Percentiles rank a stretch among this genome's conserved stretches.
These are phyloP conservation scores for Glossophaga mutica DNA, from an alignment of 2,797 vertebrate species.

Conservation along the genomic window DNA sequence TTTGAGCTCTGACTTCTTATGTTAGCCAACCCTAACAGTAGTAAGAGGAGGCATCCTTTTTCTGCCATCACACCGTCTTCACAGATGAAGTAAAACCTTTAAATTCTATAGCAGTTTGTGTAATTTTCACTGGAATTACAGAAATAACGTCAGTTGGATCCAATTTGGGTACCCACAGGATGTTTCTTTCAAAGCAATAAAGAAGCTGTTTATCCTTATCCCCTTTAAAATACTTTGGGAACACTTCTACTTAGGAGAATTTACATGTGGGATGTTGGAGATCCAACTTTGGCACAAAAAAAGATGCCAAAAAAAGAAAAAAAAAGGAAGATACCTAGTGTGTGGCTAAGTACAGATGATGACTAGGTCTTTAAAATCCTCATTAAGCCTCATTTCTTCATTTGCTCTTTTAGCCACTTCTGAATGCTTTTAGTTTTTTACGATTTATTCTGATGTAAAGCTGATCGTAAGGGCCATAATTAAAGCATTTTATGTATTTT, in stretches of 20 bases:
- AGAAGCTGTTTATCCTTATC: background rate
- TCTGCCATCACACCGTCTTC: background rate
- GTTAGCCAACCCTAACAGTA: background rate
- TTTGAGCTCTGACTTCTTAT: background rate
- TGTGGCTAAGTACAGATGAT: background rate
- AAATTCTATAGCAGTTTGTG: background rate
- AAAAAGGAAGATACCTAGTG: background rate
- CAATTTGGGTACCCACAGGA: background rate
- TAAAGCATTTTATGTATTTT: background rate
- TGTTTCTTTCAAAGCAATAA: background rate
- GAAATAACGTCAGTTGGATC: background rate
- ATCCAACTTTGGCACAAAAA: background rate
- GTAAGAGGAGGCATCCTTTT: background rate
- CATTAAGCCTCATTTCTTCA: background rate
- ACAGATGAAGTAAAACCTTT: background rate
- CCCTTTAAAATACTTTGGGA: background rate
- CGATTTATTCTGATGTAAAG: background rate
- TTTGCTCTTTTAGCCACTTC: background rate
- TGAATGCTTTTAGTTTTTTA: slow-evolving; percentile 3
- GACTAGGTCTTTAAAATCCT: background rate
- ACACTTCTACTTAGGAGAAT: background rate
- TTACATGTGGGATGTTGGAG: background rate
- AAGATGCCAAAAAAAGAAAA: background rate
- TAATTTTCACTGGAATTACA: background rate
- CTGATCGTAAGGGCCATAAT: background rate